Evolutionary conservation across 2,113 vertebrate genomes (phyloP), one percentile per base, ranked within the genome.

Genomic region (Callionymus lyra): DNA sequence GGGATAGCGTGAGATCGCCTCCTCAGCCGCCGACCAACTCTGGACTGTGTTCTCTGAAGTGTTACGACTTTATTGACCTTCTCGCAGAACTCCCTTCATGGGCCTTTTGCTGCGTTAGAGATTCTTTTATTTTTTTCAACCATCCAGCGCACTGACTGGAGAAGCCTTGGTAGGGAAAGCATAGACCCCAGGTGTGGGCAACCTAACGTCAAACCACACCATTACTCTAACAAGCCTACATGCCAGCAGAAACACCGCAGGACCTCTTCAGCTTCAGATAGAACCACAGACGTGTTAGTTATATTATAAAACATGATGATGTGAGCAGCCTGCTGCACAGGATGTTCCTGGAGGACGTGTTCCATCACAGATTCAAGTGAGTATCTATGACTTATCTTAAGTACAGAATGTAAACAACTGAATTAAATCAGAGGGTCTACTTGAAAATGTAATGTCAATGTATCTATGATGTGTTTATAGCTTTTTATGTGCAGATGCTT

Each of bases 131-230:
- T 42, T 46, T 59, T 78, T 80, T 53, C 74, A 72, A 40, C 71
- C 43, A 68, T 46, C 71, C 73, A 74, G 73, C 69, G 72, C 46
- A 65, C 63, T 62, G 64, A 63, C 65, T 63, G 81, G 68, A 78
- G 79, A 72, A 70, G 63, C 39, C 51, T 63, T 63, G 44, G 62
- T 78, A 70, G 78, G 79, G 60, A 64, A 81, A 85, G 75, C 77
- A 80, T 64, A 68, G 69, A 59, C 63, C 61, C 53, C 61, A 64
- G 78, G 84, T 86, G 84, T 85, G 83, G 85, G 74, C 85, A 61
- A 10, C 61, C 71, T 77, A 76, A 70, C 58, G 61, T 45, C 58
- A 65, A 71, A 80, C 82, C 82, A 74, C 76, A 81, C 67, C 63
- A 82, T 85, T 74, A 83, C 66, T 84, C 79, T 73, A 65, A 55